A percentile compares a stretch with the other conserved stretches of the same genome.
Conservation (phyloP, 1,140 invertebrate species). For the Maniola jurtina region DNA sequence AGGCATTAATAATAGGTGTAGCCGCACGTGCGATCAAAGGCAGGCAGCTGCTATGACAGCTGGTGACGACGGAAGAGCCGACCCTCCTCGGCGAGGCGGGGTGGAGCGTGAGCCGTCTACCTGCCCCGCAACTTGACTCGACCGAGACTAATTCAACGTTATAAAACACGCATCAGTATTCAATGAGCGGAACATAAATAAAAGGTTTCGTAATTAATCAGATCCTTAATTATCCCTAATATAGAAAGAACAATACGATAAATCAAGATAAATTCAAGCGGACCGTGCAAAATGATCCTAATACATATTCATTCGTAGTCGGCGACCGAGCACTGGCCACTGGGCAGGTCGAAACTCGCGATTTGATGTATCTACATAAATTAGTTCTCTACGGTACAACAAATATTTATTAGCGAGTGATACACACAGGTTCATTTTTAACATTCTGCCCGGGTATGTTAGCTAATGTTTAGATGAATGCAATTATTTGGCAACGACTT, state of each 20-base stretch:
- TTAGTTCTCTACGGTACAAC: not conserved
- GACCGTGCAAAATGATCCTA: conserved; percentile 12
- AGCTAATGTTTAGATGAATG: conserved; percentile 47
- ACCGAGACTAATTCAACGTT: conserved; percentile 43
- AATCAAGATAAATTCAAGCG: conserved; percentile 35
- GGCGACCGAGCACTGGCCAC: not conserved
- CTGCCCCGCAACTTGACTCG: conserved; percentile 56
- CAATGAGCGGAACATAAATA: conserved; percentile 37
- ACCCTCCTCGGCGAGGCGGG: conserved; percentile 22
- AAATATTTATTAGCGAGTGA: conserved; percentile 12
- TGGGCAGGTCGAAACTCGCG: conserved; percentile 2
- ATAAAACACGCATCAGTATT: conserved; percentile 38
- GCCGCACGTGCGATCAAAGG: conserved; percentile 63
- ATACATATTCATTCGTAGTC: conserved; percentile 18
- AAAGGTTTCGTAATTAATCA: conserved; percentile 41
- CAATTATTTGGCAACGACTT: conserved; percentile 62
- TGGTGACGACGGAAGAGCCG: conserved; percentile 61
- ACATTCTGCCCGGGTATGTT: conserved; percentile 25
- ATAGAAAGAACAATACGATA: conserved; percentile 34
- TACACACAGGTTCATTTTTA: conserved; percentile 22
- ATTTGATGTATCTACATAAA: conserved; percentile 14
- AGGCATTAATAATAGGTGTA: conserved; percentile 68
- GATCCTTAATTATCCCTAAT: conserved; percentile 39
- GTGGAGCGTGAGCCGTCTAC: conserved; percentile 41
- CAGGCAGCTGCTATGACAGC: conserved; percentile 72